A percentile compares a stretch with the other conserved stretches of the same genome.
Evolutionary conservation across 2,113 vertebrate genomes (phyloP).

Genomic region (Anhinga anhinga): DNA sequence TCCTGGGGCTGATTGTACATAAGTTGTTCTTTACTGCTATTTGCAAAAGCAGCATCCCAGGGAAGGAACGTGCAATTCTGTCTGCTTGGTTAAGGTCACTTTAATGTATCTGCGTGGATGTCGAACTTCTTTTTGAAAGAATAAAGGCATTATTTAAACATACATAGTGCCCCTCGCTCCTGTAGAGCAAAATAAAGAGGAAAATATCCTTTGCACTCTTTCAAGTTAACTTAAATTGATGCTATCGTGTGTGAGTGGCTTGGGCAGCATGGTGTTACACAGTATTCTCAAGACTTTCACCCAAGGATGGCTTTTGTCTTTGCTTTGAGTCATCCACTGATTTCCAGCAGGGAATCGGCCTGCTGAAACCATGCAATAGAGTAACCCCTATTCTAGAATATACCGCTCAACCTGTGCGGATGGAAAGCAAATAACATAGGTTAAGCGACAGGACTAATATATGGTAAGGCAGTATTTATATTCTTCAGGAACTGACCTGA

Average conservation of each 20-base stretch:
- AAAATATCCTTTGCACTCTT: neutral
- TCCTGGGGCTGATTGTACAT: neutral
- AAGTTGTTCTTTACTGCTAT: neutral
- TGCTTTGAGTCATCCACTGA: neutral
- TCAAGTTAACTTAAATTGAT: neutral
- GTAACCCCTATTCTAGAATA: neutral
- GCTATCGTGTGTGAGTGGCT: neutral
- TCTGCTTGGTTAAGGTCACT: neutral
- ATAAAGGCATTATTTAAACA: neutral
- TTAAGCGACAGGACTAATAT: rapidly evolving
- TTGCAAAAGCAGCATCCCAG: neutral
- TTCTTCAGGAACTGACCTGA: neutral
- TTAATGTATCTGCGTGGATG: neutral
- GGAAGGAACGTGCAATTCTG: neutral
- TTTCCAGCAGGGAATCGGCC: neutral
- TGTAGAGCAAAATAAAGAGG: neutral
- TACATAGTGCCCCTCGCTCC: neutral
- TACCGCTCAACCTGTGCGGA: neutral
- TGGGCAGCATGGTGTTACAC: neutral
- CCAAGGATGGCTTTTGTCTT: neutral
- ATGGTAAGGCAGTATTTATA: neutral
- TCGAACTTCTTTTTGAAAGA: neutral
- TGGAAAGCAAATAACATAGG: neutral
- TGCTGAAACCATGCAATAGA: neutral
- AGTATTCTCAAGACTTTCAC: neutral